Evolutionary conservation across 2,888 invertebrate species (phyloP), one percentile per base, ranked within the genome.

Genomic region (Lithophane semibrunnea): DNA sequence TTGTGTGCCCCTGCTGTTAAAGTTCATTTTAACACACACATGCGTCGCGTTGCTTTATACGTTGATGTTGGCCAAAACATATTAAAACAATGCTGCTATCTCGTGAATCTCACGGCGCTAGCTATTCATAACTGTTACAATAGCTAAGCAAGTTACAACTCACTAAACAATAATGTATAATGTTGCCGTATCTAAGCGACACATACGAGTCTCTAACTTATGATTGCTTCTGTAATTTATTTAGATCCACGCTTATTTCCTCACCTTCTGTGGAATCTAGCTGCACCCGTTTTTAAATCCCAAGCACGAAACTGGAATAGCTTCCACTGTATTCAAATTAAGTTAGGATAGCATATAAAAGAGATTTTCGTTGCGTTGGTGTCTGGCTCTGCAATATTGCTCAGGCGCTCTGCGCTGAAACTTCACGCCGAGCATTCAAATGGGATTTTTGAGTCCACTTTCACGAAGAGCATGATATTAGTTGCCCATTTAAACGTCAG

Each of bases 401-500:
- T 73, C 75, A 68, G 73, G 75, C 66, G 69, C 76, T 85, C 77
- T 84, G 81, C 74, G 66, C 73, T 83, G 65, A 71, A 87, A 88
- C 82, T 90, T 89, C 77, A 73, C 83, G 75, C 77, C 69, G 65
- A 83, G 78, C 76, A 85, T 85, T 84, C 85, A 89, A 89, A 89
- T 87, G 79, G 82, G 86, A 85, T 87, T 86, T 89, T 89, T 87
- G 83, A 89, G 84, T 79, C 78, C 81, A 83, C 83, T 83, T 79
- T 84, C 78, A 80, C 84, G 73, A 77, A 73, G 80, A 86, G 80
- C 37, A 78, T 84, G 83, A 86, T 88, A 88, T 90, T 88, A 89
- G 83, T 83, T 83, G 85, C 83, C 77, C 73, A 88, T 89, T 87
- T 88, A 86, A 86, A 86, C 76, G 77, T 80, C 71, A 69, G 76